Evolutionary conservation across 2,888 invertebrate species (phyloP), one percentile per base, ranked within the genome.

Genomic region (Sarcophaga rosellei): DNA sequence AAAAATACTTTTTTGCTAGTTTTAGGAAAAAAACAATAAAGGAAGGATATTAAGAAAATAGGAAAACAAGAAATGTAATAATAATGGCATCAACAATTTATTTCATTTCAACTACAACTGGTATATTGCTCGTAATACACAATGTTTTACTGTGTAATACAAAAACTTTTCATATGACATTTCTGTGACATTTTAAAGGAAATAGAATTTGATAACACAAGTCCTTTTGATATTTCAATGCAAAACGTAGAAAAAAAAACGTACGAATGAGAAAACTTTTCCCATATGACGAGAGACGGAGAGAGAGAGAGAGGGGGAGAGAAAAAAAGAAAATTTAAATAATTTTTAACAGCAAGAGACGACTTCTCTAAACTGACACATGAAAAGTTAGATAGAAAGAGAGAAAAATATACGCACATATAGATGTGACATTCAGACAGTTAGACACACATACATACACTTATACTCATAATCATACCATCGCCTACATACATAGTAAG

Each of bases 161-260:
- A 65, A 68, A 78, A 63, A 63, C 25, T 79, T 68, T 63, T 63
- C 68, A 68, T n/a, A 65, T 47, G n/a, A 53, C 44, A 68, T 65
- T 17, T 53, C 53, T 61, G 45, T 69, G 81, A 85, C 82, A 72
- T 70, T 57, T 79, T 25, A 25, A 75, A 75, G 81, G 82, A 82
- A 85, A 85, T 79, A 76, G 75, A 82, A 72, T 79, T 79, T 68
- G 79, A 86, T 80, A 86, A 79, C 75, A 72, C 45, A 35, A 76
- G 79, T 75, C 79, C 57, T 53, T 75, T 75, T 81, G 79, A 73
- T 68, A 76, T 63, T 47, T 61, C 12, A 12, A 47, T 63, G 35
- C n/a, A 35, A 35, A 35, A 80, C 12, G 17, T 25, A 79, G 53
- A 53, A 62, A 70, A 35, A 35, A 53, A 15, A 20, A 62, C 1